Conservation (phyloP, 1,140 invertebrate species). For the Drosophila simulans region DNA sequence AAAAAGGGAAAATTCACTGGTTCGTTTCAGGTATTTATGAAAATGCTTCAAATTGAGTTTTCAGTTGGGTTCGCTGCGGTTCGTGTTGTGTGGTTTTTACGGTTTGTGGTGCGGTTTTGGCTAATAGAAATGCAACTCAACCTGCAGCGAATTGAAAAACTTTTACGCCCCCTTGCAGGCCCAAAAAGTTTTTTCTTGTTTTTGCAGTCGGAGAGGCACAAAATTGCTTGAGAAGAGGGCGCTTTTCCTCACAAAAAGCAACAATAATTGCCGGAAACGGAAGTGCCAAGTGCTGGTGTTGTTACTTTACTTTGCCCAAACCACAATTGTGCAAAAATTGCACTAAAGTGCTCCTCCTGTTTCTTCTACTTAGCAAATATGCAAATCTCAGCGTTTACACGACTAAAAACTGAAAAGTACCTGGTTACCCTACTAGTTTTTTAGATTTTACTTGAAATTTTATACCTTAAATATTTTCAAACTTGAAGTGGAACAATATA, state of each 20-base stretch:
- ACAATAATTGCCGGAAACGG: conserved; percentile 80
- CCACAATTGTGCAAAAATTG: conserved; percentile 51
- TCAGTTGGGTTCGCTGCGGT: conserved; percentile 8
- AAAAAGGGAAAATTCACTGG: conserved; percentile 10
- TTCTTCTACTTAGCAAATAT: conserved; percentile 23
- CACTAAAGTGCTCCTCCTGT: conserved; percentile 56
- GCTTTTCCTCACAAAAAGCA: conserved; percentile 38
- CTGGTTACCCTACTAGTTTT: not conserved
- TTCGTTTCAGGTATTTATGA: conserved; percentile 43
- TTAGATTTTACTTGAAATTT: not conserved
- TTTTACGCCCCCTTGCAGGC: conserved; percentile 34
- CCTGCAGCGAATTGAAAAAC: conserved; percentile 70
- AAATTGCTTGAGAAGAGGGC: conserved; percentile 31
- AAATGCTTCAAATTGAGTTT: conserved; percentile 59
- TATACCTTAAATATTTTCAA: not conserved
- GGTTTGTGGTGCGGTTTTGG: conserved; percentile 12
- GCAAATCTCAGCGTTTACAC: conserved; percentile 43
- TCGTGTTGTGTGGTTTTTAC: conserved; percentile 27
- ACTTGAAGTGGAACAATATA: no score
- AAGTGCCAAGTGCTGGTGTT: conserved; percentile 77
- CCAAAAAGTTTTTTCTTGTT: conserved; percentile 18
- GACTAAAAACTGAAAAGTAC: not conserved
- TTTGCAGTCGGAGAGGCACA: not conserved
- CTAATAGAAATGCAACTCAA: conserved; percentile 53
- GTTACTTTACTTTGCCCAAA: conserved; percentile 35